A percentile compares a stretch with the other conserved stretches of the same genome.
Evolutionary conservation across 2,888 invertebrate species (phyloP).

Genomic region (Amiota minor): DNA sequence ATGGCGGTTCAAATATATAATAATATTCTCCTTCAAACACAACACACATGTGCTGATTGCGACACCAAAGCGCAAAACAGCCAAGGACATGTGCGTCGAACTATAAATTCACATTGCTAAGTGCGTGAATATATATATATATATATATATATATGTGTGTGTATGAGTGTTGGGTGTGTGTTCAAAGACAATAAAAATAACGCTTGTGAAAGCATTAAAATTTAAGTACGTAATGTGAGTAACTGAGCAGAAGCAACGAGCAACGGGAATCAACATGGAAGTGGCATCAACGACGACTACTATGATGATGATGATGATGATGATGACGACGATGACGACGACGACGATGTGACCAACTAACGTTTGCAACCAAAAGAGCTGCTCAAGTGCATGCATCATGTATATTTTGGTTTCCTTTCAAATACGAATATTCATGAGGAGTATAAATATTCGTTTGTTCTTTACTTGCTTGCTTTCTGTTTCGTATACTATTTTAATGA

Average conservation of each 20-base stretch:
- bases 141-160: background rate
- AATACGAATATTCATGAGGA: background rate
- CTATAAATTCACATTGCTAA: slow-evolving; percentile 10
- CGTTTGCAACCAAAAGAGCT: slow-evolving; percentile 11
- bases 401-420: background rate
- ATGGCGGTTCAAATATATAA: slow-evolving; percentile 29
- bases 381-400: slow-evolving; percentile 25
- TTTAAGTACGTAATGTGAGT: slow-evolving; percentile 25
- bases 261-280: background rate
- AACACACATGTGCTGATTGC: background rate
- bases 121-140: background rate
- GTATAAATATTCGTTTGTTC: no score
- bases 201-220: slow-evolving; percentile 29
- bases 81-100: slow-evolving; percentile 25
- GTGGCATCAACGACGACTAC: no score
- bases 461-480: no score
- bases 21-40: slow-evolving; percentile 6
- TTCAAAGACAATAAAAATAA: slow-evolving; percentile 24
- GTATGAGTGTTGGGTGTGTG: no score
- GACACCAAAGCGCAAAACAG: slow-evolving; percentile 6
- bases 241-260: background rate
- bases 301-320: no score
- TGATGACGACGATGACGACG: no score
- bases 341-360: background rate
- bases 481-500: no score